Evolutionary conservation across 2,797 vertebrate species (phyloP).

Genomic region (Alectoris magna): DNA sequence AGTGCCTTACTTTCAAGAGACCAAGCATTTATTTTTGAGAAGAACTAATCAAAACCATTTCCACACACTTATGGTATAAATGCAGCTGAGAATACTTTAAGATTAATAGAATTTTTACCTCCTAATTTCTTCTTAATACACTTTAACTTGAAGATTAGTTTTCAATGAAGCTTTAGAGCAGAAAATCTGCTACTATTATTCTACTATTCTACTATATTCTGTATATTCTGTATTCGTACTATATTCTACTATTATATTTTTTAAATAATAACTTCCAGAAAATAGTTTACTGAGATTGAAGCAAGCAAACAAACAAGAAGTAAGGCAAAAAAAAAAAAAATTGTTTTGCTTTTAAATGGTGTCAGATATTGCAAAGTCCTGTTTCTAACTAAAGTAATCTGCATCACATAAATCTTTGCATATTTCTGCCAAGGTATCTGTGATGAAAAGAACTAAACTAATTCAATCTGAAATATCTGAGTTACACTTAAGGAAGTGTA

Average conservation of each 20-base stretch:
- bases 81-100: neutral
- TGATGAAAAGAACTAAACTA: neutral
- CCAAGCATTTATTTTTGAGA: neutral
- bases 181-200: neutral
- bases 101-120: neutral
- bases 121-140: neutral
- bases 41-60: neutral
- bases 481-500: neutral
- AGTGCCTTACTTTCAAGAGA: neutral
- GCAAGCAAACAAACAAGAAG: neutral
- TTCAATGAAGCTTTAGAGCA: neutral
- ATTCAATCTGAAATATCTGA: neutral
- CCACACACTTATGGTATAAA: neutral
- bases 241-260: too few relatives aligned
- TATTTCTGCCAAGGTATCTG: neutral
- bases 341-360: neutral
- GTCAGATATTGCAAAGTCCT: neutral
- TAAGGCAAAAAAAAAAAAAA: accelerated
- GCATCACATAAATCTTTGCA: neutral
- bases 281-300: accelerated
- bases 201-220: too few relatives aligned
- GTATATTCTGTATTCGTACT: too few relatives aligned
- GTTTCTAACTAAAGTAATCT: neutral
- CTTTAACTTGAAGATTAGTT: neutral
- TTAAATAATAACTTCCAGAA: neutral